Conservation (phyloP, 92 coral and sea anemone species). For the Muricea muricata region DNA sequence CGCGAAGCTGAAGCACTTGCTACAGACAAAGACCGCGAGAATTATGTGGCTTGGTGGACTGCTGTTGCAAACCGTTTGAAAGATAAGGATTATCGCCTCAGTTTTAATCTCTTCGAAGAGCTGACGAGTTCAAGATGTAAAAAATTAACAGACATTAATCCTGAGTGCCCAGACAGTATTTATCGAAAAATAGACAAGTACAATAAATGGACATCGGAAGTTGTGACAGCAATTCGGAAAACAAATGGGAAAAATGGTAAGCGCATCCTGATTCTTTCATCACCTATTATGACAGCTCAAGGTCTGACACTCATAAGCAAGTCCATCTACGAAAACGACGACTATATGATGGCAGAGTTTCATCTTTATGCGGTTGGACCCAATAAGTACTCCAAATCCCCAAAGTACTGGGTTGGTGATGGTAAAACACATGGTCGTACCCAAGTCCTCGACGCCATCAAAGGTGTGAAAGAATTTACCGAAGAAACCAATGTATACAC, state of each 20-base stretch:
- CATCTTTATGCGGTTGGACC: slow-evolving; percentile 67
- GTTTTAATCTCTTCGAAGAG: background rate
- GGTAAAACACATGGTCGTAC: slow-evolving; percentile 37
- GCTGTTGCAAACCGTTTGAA: slow-evolving; percentile 1
- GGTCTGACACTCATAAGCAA: slow-evolving; percentile 51
- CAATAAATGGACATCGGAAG: slow-evolving; percentile 68
- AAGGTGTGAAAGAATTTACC: slow-evolving; percentile 47
- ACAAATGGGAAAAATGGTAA: slow-evolving; percentile 54
- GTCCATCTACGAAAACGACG: slow-evolving; percentile 55
- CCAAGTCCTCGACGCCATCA: slow-evolving; percentile 43
- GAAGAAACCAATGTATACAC: slow-evolving; percentile 17
- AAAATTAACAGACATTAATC: no score
- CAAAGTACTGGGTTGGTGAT: slow-evolving; percentile 70
- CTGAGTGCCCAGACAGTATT: slow-evolving; percentile 51
- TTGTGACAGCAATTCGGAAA: slow-evolving; percentile 61
- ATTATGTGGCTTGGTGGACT: slow-evolving; percentile 42
- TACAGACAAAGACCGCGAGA: slow-evolving; percentile 30
- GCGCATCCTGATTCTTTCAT: slow-evolving; percentile 68
- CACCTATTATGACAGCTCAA: slow-evolving; percentile 64
- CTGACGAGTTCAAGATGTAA: background rate
- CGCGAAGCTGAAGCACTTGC: slow-evolving; percentile 63
- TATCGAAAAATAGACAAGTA: slow-evolving; percentile 56
- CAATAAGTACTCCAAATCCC: no score
- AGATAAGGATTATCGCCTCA: background rate
- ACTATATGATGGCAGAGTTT: slow-evolving; percentile 68